phyloP scores from a whole-genome alignment of 23 tunicate genomes.

The Styela plicata region DNA sequence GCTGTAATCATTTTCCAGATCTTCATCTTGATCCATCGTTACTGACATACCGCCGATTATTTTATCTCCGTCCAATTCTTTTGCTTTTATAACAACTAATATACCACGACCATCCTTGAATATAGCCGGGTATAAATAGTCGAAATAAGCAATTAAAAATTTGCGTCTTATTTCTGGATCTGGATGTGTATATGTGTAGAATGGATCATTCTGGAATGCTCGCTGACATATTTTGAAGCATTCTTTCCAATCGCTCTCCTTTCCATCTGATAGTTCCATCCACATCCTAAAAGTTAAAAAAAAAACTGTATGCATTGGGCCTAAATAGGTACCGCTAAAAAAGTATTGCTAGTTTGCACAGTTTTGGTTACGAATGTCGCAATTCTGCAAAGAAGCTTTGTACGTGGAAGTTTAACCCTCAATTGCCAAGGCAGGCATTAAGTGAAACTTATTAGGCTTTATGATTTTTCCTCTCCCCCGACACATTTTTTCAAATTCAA shows the following conservation, averaged over 20 bases:
- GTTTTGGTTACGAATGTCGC: no score
- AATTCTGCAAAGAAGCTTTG: no score
- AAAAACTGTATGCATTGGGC: no score
- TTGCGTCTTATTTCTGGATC: background rate
- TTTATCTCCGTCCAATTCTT: background rate
- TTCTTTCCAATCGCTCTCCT: constrained; percentile 29
- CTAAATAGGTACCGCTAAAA: no score
- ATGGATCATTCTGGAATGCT: background rate
- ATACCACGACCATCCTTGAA: constrained; percentile 20
- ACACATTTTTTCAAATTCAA: no score
- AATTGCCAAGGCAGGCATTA: no score
- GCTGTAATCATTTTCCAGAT: background rate
- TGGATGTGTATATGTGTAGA: background rate
- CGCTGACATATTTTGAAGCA: background rate
- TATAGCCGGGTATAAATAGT: constrained; percentile 7
- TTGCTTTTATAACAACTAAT: constrained; percentile 17
- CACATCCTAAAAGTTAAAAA: constrained; percentile 10
- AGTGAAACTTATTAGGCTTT: no score
- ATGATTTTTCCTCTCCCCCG: no score
- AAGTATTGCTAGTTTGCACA: no score
- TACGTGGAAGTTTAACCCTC: no score
- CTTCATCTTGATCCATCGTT: constrained; percentile 17
- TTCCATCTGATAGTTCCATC: constrained; percentile 11
- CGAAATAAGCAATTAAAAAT: background rate
- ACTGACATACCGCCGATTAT: constrained; percentile 25